Percentiles rank a stretch among this genome's conserved stretches.
Conservation (phyloP, 2,888 invertebrate species). For the Cheilosia vernalis region DNA sequence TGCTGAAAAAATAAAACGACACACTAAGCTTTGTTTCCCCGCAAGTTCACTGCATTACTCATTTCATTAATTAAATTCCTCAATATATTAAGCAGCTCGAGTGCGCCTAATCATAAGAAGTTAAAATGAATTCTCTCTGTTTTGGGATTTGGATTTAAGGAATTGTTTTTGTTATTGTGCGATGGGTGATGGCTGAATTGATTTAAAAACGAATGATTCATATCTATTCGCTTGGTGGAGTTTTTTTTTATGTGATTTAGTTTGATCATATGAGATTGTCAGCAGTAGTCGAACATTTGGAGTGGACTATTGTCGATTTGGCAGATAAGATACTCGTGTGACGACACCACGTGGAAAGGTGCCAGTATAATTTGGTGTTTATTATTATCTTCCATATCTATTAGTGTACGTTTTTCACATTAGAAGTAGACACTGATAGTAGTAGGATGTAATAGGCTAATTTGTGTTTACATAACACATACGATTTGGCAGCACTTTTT, state of each 20-base stretch:
- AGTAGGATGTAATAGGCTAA: too few relatives aligned
- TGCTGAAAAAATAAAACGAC: slow-evolving; percentile 61
- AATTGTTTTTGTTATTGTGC: neutral
- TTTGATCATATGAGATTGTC: slow-evolving; percentile 20
- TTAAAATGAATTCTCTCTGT: slow-evolving; percentile 52
- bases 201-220: slow-evolving; percentile 24
- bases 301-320: neutral
- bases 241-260: neutral
- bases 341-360: slow-evolving; percentile 9
- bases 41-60: slow-evolving; percentile 56
- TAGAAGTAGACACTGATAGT: neutral
- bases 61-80: slow-evolving; percentile 55
- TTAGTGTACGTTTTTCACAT: neutral
- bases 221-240: neutral
- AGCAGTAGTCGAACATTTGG: slow-evolving; percentile 33
- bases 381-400: too few relatives aligned
- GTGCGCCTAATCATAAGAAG: slow-evolving; percentile 60
- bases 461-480: too few relatives aligned
- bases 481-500: too few relatives aligned
- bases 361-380: neutral
- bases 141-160: slow-evolving; percentile 23
- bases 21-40: slow-evolving; percentile 66
- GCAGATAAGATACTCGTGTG: slow-evolving; percentile 36
- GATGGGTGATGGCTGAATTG: neutral
- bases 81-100: slow-evolving; percentile 28